phyloP scores from a whole-genome alignment of 2,113 vertebrate genomes.

The zebrafish (Danio rerio) region DNA sequence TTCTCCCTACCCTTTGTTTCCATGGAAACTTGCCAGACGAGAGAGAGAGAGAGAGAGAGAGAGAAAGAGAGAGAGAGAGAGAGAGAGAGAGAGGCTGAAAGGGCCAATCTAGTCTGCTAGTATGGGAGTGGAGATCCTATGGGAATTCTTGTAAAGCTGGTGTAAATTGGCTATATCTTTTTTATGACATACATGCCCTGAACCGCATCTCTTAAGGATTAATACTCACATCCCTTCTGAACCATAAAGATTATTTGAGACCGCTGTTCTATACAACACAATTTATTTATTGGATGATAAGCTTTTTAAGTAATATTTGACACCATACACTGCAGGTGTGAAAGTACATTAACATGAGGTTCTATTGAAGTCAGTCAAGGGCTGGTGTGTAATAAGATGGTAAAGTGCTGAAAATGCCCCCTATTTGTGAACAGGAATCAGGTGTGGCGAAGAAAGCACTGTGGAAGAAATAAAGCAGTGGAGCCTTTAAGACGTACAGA shows the following conservation, averaged over 20 bases:
- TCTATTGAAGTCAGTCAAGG: background rate
- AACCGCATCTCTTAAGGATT: slow-evolving; percentile 44
- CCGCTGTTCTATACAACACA: background rate
- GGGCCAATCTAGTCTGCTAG: slow-evolving; percentile 69
- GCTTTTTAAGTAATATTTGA: slow-evolving; percentile 28
- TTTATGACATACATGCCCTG: slow-evolving; percentile 47
- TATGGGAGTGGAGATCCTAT: slow-evolving; percentile 58
- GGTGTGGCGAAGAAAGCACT: background rate
- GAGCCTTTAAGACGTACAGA: background rate
- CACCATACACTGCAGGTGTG: background rate
- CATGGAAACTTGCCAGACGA: slow-evolving; percentile 80
- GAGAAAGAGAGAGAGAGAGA: slow-evolving; percentile 57
- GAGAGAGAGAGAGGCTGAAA: slow-evolving; percentile 67
- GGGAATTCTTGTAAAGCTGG: slow-evolving; percentile 64
- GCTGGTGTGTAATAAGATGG: background rate
- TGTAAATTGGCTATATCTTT: slow-evolving; percentile 54
- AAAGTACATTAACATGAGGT: background rate
- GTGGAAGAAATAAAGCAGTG: background rate
- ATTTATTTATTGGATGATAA: slow-evolving; percentile 35
- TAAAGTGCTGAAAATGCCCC: background rate
- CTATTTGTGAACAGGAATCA: background rate
- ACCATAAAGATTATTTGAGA: slow-evolving; percentile 38
- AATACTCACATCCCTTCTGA: slow-evolving; percentile 34
- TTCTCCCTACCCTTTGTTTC: slow-evolving; percentile 73
- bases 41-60: slow-evolving; percentile 54